Evolutionary conservation across 35 echinoderm and acorn worm species (phyloP).

Genomic region (Hemicentrotus pulcherrimus): DNA sequence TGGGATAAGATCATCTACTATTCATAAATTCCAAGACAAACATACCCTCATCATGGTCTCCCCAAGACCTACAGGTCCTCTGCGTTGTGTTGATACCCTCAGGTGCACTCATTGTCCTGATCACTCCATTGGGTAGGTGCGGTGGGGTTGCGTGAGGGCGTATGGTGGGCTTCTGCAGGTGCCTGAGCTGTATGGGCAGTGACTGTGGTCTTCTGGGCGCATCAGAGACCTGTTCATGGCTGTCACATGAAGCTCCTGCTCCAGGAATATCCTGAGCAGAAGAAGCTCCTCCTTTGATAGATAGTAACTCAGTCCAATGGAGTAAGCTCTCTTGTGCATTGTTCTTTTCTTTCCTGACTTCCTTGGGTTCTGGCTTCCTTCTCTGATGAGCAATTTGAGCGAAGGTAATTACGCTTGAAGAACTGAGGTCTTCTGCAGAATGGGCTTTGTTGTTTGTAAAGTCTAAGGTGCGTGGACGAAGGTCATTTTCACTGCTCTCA

Average conservation of each 20-base stretch:
- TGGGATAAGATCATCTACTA: too few species aligned
- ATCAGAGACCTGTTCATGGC: constrained; percentile 26
- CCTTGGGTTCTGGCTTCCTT: constrained; percentile 58
- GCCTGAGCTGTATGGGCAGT: constrained; percentile 82
- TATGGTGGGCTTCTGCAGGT: constrained; percentile 71
- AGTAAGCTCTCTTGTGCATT: neutral
- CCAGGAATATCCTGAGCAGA: neutral
- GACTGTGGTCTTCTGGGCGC: constrained; percentile 80
- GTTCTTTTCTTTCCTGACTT: constrained; percentile 45
- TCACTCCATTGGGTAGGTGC: constrained; percentile 51
- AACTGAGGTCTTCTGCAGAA: constrained; percentile 39
- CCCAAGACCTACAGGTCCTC: constrained; percentile 45
- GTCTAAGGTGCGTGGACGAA: neutral
- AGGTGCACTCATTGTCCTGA: constrained; percentile 75
- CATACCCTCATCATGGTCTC: constrained; percentile 52
- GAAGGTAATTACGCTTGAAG: constrained; percentile 57
- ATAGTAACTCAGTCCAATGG: constrained; percentile 78
- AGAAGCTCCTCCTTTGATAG: constrained; percentile 45
- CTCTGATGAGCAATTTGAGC: constrained; percentile 66
- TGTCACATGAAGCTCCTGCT: neutral
- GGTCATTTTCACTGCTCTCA: neutral
- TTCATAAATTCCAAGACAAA: neutral
- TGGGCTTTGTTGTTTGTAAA: constrained; percentile 21
- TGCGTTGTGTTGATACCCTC: constrained; percentile 58
- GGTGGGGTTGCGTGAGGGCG: constrained; percentile 64